Conservation (phyloP, 2,797 vertebrate species). For the Poecilia picta region DNA sequence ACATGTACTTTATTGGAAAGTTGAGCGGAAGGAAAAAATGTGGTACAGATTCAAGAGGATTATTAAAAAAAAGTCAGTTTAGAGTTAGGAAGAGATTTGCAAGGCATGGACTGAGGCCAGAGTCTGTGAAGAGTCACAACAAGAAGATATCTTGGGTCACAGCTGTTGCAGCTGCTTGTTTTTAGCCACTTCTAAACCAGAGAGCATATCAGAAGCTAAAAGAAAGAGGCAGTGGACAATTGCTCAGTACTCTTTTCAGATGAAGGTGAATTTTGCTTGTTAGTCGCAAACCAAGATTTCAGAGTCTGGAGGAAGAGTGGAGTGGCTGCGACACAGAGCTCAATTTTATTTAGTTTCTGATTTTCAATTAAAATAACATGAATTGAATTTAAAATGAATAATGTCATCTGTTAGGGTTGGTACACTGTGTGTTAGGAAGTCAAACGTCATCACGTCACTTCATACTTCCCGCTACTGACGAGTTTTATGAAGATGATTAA, state of each 20-base stretch:
- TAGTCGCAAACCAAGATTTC: not conserved
- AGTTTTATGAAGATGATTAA: not conserved
- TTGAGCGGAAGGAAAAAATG: not conserved
- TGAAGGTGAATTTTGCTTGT: not conserved
- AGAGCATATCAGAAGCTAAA: not conserved
- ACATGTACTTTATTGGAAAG: not conserved
- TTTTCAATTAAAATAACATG: not conserved
- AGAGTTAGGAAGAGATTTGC: not conserved
- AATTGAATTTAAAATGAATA: not conserved
- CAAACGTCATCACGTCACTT: not conserved
- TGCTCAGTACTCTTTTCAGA: not conserved
- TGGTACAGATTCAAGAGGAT: not conserved
- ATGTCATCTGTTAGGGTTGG: not conserved
- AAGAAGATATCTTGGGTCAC: not conserved
- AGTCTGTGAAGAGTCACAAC: not conserved
- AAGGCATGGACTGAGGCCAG: not conserved
- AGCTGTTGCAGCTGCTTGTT: not conserved
- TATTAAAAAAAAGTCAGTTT: not conserved
- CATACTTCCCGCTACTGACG: not conserved
- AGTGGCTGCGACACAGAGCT: not conserved
- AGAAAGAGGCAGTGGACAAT: not conserved
- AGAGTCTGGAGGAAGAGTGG: not conserved
- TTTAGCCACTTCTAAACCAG: not conserved
- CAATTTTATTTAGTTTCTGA: not conserved
- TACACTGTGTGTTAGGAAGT: not conserved